Percentiles rank a stretch among this genome's conserved stretches.
Conservation (phyloP, 1,140 invertebrate species). For the Steinernema feltiae region DNA sequence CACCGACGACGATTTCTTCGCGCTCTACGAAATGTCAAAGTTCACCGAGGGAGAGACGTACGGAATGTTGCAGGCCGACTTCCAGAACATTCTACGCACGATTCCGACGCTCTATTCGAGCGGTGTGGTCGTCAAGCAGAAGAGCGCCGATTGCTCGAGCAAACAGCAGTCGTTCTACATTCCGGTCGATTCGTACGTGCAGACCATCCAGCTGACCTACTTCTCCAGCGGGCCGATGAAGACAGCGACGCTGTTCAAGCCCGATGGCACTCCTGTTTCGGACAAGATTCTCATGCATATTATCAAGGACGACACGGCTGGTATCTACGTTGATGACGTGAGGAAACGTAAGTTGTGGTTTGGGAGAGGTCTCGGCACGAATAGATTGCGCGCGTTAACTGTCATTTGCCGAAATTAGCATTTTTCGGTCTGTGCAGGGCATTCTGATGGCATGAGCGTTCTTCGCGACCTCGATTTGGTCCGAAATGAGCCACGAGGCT, state of each 20-base stretch:
- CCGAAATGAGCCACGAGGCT: too few species aligned
- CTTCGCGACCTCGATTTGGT: too few species aligned
- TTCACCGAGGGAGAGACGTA: background rate
- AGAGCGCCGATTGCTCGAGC: conserved; percentile 13
- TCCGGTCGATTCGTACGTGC: conserved; percentile 35
- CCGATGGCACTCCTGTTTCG: background rate
- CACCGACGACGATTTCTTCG: background rate
- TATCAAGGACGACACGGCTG: background rate
- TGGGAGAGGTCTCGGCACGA: too few species aligned
- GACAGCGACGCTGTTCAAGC: background rate
- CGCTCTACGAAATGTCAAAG: background rate
- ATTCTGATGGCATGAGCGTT: too few species aligned
- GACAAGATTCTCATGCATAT: background rate
- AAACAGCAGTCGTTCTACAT: conserved; percentile 22
- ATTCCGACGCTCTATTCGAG: conserved; percentile 30
- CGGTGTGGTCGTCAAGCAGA: conserved; percentile 27
- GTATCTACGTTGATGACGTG: background rate
- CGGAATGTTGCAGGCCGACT: conserved; percentile 14
- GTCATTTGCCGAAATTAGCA: too few species aligned
- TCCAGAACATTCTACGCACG: conserved; percentile 13
- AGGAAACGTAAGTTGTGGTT: conserved; percentile 14
- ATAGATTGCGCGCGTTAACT: too few species aligned
- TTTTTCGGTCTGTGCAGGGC: too few species aligned
- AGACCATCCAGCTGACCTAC: conserved; percentile 25
- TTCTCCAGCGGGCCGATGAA: background rate